Evolutionary conservation across 2,113 vertebrate species (phyloP).

Genomic region (Pachycephala philippinensis): DNA sequence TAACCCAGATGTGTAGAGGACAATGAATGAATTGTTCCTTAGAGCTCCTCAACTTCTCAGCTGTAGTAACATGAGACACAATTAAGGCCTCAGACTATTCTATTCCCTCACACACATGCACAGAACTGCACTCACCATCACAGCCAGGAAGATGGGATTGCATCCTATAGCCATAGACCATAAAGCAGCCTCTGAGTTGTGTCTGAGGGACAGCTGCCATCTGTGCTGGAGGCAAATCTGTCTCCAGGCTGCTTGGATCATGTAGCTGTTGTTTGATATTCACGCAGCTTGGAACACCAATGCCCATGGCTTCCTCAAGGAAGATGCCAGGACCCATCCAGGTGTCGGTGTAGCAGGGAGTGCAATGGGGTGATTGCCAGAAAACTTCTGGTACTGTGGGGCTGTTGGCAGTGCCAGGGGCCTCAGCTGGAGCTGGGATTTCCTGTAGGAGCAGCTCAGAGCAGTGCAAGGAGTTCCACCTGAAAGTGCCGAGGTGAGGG

Average conservation of each 20-base stretch:
- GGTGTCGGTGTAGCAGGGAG: accelerated
- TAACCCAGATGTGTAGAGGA: slow-evolving; percentile 73
- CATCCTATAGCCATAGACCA: neutral
- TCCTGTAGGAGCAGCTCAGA: accelerated
- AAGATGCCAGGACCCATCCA: neutral
- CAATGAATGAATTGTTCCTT: slow-evolving; percentile 74
- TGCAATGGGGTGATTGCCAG: neutral
- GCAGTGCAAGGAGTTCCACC: accelerated
- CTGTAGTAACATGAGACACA: slow-evolving; percentile 21
- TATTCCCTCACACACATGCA: neutral
- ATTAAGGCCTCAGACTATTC: slow-evolving; percentile 41
- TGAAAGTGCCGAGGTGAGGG: neutral
- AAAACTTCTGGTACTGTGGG: neutral
- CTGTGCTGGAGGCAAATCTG: neutral
- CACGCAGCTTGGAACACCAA: neutral
- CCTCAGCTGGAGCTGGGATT: neutral
- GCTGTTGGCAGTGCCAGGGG: neutral
- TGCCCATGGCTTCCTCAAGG: neutral
- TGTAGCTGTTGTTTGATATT: accelerated
- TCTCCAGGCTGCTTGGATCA: neutral
- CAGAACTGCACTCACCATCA: neutral
- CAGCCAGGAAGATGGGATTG: neutral
- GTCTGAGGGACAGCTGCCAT: neutral
- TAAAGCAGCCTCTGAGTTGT: neutral
- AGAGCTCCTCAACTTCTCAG: slow-evolving; percentile 52